Evolutionary conservation across 1,140 invertebrate species (phyloP).

Genomic region (Heliothis virescens): DNA sequence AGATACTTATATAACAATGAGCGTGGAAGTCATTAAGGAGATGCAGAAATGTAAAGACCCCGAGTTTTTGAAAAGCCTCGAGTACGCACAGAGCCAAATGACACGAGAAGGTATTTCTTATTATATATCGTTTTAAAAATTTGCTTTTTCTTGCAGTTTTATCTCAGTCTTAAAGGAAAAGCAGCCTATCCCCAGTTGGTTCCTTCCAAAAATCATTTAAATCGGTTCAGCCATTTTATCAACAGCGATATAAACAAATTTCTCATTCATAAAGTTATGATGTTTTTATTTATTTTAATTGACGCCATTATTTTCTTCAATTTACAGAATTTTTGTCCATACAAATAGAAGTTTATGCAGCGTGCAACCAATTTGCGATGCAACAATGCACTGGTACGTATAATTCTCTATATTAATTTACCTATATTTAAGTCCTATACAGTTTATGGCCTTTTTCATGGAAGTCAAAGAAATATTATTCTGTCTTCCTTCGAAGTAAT

Average conservation of each 20-base stretch:
- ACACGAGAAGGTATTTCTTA: neutral
- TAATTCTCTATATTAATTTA: neutral
- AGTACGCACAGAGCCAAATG: neutral
- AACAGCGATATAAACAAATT: too few relatives aligned
- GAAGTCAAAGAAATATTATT: too few relatives aligned
- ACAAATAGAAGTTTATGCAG: neutral
- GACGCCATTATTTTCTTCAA: neutral
- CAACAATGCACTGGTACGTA: neutral
- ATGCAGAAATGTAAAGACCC: neutral
- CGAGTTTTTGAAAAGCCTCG: neutral
- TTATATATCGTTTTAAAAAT: neutral
- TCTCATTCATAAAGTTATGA: too few relatives aligned
- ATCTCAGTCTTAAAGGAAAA: too few relatives aligned
- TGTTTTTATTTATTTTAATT: too few relatives aligned
- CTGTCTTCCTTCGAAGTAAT: too few relatives aligned
- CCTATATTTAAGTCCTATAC: too few relatives aligned
- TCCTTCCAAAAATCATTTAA: too few relatives aligned
- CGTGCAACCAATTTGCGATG: slow-evolving; percentile 10
- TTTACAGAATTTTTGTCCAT: neutral
- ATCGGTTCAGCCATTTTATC: too few relatives aligned
- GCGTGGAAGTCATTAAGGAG: neutral
- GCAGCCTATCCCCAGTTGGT: too few relatives aligned
- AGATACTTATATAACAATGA: neutral
- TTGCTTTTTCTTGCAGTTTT: too few relatives aligned
- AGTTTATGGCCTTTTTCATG: too few relatives aligned